phyloP scores from a whole-genome alignment of 2,797 vertebrate species.

The Microctenopoma lineatum region DNA sequence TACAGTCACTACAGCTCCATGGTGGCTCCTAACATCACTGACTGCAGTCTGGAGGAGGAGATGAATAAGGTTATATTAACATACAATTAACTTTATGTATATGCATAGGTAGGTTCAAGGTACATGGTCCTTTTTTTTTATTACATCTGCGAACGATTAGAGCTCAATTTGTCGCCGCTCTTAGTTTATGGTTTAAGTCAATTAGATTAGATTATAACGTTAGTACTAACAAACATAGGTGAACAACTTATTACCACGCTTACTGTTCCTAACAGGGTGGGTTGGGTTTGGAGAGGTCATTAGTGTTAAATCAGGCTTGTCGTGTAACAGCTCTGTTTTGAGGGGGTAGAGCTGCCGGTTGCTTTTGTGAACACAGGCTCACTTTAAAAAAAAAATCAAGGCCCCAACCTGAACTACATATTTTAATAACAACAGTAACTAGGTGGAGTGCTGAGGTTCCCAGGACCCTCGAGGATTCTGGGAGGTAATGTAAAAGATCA shows the following conservation, averaged over 20 bases:
- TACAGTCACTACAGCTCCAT: slow-evolving; percentile 70
- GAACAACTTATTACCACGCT: too few species aligned
- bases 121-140: too few species aligned
- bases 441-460: slow-evolving; percentile 38
- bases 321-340: too few species aligned
- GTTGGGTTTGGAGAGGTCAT: too few species aligned
- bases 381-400: background rate
- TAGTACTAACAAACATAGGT: too few species aligned
- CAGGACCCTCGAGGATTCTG: slow-evolving; percentile 43
- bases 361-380: background rate
- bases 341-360: background rate
- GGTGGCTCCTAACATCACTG: slow-evolving; percentile 74
- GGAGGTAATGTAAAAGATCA: slow-evolving; percentile 39
- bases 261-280: too few species aligned
- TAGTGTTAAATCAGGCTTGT: too few species aligned
- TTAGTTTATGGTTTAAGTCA: too few species aligned
- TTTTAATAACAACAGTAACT: slow-evolving; percentile 39
- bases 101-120: too few species aligned
- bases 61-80: slow-evolving; percentile 80
- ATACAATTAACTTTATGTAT: background rate
- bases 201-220: too few species aligned
- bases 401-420: slow-evolving; percentile 15
- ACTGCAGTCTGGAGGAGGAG: slow-evolving; percentile 82
- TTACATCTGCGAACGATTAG: too few species aligned
- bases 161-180: background rate